Conservation (phyloP, 2,113 vertebrate species). For the Propithecus coquereli region DNA sequence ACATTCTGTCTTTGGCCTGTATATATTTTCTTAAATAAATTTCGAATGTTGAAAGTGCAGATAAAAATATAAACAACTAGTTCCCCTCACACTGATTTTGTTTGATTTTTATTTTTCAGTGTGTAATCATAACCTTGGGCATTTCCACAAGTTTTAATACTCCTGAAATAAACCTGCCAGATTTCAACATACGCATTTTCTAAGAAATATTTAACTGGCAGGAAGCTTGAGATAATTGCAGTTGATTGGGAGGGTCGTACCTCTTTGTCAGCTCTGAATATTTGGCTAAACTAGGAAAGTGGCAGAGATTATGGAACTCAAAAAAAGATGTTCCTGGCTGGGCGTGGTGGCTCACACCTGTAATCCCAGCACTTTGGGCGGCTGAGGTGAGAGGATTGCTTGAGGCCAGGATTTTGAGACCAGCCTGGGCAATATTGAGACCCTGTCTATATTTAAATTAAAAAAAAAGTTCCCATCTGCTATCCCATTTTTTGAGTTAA, state of each 20-base stretch:
- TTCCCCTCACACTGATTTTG: not conserved
- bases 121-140: not conserved
- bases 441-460: no score
- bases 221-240: not conserved
- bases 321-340: not conserved
- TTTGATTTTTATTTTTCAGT: not conserved
- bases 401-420: no score
- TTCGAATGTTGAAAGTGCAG: not conserved
- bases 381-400: no score
- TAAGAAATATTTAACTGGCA: not conserved
- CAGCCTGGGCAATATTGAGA: no score
- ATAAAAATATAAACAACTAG: not conserved
- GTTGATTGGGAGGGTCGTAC: not conserved
- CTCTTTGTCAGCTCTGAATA: not conserved
- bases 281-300: slow-evolving; percentile 25
- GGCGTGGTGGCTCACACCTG: no score
- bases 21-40: not conserved
- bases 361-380: no score
- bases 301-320: not conserved
- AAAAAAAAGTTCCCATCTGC: not conserved
- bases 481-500: not conserved
- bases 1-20: not conserved
- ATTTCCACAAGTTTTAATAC: slow-evolving; percentile 20
- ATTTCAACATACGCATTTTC: not conserved
- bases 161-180: not conserved